Percentiles rank a stretch among this genome's conserved stretches.
phyloP scores from a whole-genome alignment of 2,888 invertebrate genomes.

The Hypsopygia costalis region DNA sequence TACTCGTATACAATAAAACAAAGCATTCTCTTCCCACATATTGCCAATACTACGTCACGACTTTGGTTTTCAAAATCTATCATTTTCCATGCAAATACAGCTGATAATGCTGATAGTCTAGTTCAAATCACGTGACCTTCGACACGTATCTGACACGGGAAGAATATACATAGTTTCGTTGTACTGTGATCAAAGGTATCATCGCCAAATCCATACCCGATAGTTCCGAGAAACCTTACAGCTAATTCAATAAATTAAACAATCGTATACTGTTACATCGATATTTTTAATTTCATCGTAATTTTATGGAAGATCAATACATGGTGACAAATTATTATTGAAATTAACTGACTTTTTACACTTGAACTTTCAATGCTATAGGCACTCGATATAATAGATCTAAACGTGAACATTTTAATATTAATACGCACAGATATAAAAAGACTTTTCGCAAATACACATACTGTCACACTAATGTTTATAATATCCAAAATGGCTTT shows the following conservation, averaged over 20 bases:
- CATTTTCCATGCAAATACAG: no score
- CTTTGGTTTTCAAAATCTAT: no score
- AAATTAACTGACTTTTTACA: conserved; percentile 78
- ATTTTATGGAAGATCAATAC: conserved; percentile 81
- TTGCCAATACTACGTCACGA: no score
- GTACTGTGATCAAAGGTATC: no score
- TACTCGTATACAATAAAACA: no score
- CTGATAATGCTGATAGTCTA: no score
- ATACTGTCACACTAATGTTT: conserved; percentile 63
- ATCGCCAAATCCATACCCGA: conserved; percentile 2
- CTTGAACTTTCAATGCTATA: conserved; percentile 77
- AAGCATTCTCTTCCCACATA: no score
- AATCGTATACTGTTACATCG: conserved; percentile 73
- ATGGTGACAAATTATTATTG: conserved; percentile 78
- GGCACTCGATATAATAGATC: conserved; percentile 79
- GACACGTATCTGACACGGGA: no score
- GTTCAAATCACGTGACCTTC: no score
- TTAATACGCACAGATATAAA: conserved; percentile 72
- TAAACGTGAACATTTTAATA: conserved; percentile 77
- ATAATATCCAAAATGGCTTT: conserved; percentile 67
- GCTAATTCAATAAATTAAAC: conserved; percentile 49
- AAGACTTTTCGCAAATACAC: conserved; percentile 69
- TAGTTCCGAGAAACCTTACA: neutral
- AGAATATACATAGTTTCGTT: no score
- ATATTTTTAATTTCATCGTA: conserved; percentile 80